Base-by-base conservation (phyloP, 2,113 vertebrate species). In the Amblyornis subalaris region DNA sequence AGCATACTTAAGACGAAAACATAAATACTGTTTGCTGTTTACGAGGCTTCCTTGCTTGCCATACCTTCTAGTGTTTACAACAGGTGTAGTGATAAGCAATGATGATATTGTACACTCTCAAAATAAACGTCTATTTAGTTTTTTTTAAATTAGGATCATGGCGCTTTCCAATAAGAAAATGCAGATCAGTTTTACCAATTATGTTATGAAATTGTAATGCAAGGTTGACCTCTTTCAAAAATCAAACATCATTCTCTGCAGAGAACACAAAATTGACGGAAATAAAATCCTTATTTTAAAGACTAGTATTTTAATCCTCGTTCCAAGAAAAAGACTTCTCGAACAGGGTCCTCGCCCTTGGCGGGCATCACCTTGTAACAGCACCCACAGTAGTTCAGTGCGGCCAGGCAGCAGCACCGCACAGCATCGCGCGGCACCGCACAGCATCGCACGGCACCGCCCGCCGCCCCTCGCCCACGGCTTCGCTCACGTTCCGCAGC, bases 281-380 rank as follows among this genome's bases (percentile, higher is more conserved):
- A 89, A 57, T 26, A 22, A 71, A 66, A 20, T 0, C 13, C 5
- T 1, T 8, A 0, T 2, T 19, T 23, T 44, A 36, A 81, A 45
- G 12, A 2, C 6, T 26, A 3, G 4, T 0, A 23, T 7, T 47
- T 51, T 20, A 36, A 50, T 2, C 8, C 15, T 45, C 18, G 0
- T 25, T 50, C 14, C 28, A 17, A 51, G 29, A 28, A 14, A 3
- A 11, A 9, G 5, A 2, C 6, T 12, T 29, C n/a, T 28, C 1
- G 16, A 14, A 5, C 1, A 10, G 12, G 15, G 5, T 38, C 17
- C 29, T 22, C 20, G 15, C 15, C 45, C 38, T 20, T 2, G n/a
- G 31, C 3, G 24, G 15, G 33, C 73, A 47, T 60, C 57, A 3
- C 8, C 13, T 14, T 33, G 1, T 1, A 3, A 3, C 2, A n/a